A percentile compares a stretch with the other conserved stretches of the same genome.
Evolutionary conservation across 2,888 invertebrate species (phyloP).

Genomic region (Syrphus vitripennis): DNA sequence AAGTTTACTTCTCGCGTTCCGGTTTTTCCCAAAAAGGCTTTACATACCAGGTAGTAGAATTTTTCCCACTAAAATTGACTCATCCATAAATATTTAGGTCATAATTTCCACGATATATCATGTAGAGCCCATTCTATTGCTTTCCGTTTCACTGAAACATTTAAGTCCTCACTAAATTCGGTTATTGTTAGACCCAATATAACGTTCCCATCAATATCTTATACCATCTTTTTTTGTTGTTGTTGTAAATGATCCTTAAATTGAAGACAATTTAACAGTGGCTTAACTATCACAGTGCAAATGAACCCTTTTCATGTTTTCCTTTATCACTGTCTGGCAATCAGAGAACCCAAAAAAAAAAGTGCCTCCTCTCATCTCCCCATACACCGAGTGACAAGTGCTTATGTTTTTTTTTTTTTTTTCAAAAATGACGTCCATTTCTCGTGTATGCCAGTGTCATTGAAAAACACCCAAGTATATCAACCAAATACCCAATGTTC

Average conservation of each 20-base stretch:
- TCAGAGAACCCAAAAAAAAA: constrained; percentile 28
- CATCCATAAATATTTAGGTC: no score
- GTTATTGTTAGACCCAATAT: no score
- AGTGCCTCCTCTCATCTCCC: background rate
- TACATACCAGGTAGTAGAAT: no score
- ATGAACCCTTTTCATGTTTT: constrained; percentile 67
- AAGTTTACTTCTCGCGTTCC: no score
- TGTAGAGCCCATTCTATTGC: no score
- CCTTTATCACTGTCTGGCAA: constrained; percentile 64
- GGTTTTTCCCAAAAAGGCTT: no score
- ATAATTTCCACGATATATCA: no score
- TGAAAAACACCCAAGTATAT: constrained; percentile 34
- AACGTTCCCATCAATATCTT: background rate
- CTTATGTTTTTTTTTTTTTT: background rate
- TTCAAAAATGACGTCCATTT: constrained; percentile 26
- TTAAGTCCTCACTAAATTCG: no score
- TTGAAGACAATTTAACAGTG: constrained; percentile 66
- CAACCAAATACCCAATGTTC: constrained; percentile 54
- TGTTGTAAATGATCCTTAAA: constrained; percentile 58
- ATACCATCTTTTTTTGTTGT: background rate
- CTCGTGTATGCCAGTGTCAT: constrained; percentile 19
- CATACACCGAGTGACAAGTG: background rate
- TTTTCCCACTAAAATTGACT: no score
- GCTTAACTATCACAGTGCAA: constrained; percentile 55
- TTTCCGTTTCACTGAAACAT: no score